Evolutionary conservation across 2,797 vertebrate genomes (phyloP).

Genomic region (Cheirogaleus major): DNA sequence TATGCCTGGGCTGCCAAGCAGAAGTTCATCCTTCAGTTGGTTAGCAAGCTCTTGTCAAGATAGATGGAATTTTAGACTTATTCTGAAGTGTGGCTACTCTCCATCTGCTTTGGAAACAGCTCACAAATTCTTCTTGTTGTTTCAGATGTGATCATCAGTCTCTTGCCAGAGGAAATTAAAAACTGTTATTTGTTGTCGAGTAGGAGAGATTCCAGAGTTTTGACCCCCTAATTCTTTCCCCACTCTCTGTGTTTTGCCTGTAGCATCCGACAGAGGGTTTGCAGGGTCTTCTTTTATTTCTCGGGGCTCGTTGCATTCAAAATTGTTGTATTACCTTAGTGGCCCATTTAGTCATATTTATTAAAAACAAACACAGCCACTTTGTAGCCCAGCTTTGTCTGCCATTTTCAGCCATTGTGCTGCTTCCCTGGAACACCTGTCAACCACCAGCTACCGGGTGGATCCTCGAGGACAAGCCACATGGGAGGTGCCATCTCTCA

Average conservation of each 20-base stretch:
- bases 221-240: conserved; percentile 33
- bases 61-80: conserved; percentile 39
- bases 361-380: conserved; percentile 1
- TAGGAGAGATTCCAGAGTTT: conserved; percentile 22
- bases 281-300: conserved; percentile 7
- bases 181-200: conserved; percentile 16
- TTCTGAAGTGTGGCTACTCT: conserved; percentile 24
- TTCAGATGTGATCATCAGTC: conserved; percentile 61
- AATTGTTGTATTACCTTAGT: not conserved
- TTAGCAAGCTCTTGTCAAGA: conserved; percentile 54
- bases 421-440: not conserved
- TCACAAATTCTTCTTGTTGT: conserved; percentile 61
- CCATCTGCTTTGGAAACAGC: conserved; percentile 60
- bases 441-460: not conserved
- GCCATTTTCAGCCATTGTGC: not conserved
- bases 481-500: fast-evolving
- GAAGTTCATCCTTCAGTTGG: not conserved
- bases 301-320: not conserved
- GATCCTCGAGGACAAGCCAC: not conserved
- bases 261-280: not conserved
- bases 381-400: not conserved
- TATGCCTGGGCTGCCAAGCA: not conserved
- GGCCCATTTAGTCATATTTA: not conserved
- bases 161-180: conserved; percentile 65
- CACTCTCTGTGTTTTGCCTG: not conserved